phyloP scores from a whole-genome alignment of 2,113 vertebrate species.

The Nothobranchius kuhntae region DNA sequence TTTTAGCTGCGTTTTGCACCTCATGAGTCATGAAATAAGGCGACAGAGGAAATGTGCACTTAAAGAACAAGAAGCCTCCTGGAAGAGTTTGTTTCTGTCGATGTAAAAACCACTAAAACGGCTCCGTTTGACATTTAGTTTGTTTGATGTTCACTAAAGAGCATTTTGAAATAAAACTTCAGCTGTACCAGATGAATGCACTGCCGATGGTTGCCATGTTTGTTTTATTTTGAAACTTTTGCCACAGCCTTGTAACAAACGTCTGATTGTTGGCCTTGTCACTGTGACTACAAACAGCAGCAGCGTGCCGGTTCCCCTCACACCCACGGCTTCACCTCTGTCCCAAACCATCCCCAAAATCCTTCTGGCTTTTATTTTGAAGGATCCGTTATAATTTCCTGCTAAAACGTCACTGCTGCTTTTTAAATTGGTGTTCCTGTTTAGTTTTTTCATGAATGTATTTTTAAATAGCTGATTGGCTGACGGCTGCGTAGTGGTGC shows the following conservation, averaged over 20 bases:
- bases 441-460: too few species aligned
- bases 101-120: constrained; percentile 22
- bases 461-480: too few species aligned
- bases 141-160: background rate
- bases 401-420: too few species aligned
- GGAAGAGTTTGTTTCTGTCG: constrained; percentile 25
- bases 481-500: too few species aligned
- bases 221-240: constrained; percentile 5
- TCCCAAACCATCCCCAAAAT: too few species aligned
- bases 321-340: too few species aligned
- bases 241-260: constrained; percentile 27
- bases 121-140: background rate
- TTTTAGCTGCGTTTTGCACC: constrained; percentile 77
- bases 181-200: constrained; percentile 38
- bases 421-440: too few species aligned
- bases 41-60: constrained; percentile 40
- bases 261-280: constrained; percentile 45
- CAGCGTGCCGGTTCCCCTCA: background rate
- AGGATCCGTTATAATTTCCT: too few species aligned
- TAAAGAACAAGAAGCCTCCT: constrained; percentile 27
- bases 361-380: too few species aligned
- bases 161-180: constrained; percentile 25
- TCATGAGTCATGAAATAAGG: constrained; percentile 33
- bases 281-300: constrained; percentile 33
- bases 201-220: constrained; percentile 53